Evolutionary conservation across 2,888 invertebrate genomes (phyloP).

Genomic region (Odontocolon sp.): DNA sequence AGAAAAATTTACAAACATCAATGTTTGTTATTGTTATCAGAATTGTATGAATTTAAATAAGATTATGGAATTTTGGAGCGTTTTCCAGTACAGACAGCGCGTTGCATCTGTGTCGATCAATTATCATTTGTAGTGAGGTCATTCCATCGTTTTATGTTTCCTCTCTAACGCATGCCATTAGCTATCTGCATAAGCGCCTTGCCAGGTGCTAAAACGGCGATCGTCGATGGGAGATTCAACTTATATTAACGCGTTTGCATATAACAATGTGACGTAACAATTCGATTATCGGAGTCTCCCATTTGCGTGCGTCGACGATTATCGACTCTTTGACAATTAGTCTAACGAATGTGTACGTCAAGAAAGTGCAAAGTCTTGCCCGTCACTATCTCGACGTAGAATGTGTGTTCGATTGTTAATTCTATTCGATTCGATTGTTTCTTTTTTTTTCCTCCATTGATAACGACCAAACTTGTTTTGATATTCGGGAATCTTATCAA

Average conservation of each 20-base stretch:
- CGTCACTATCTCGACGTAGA: constrained; percentile 29
- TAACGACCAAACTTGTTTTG: not conserved
- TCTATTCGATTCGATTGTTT: constrained; percentile 8
- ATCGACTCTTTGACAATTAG: constrained; percentile 22
- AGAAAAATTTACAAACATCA: too few species aligned
- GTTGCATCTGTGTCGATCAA: constrained; percentile 67
- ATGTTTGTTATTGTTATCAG: not conserved
- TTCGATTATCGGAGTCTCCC: constrained; percentile 7
- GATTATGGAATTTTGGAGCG: constrained; percentile 46
- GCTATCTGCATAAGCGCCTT: constrained; percentile 58
- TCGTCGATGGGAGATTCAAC: constrained; percentile 35
- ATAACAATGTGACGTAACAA: not conserved
- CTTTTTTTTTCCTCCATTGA: not conserved
- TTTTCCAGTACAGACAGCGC: constrained; percentile 65
- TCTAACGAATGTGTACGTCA: constrained; percentile 34
- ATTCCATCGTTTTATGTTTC: constrained; percentile 68
- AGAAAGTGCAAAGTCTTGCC: constrained; percentile 18
- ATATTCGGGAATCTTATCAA: too few species aligned
- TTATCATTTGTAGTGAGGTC: constrained; percentile 71
- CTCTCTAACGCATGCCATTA: constrained; percentile 74
- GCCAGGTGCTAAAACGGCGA: constrained; percentile 23
- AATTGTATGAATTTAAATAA: not conserved
- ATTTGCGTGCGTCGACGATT: constrained; percentile 22
- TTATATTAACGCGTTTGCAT: not conserved
- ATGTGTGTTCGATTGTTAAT: constrained; percentile 21